A percentile compares a stretch with the other conserved stretches of the same genome.
Conservation (phyloP, 2,797 vertebrate genomes). For the Scyliorhinus canicula region DNA sequence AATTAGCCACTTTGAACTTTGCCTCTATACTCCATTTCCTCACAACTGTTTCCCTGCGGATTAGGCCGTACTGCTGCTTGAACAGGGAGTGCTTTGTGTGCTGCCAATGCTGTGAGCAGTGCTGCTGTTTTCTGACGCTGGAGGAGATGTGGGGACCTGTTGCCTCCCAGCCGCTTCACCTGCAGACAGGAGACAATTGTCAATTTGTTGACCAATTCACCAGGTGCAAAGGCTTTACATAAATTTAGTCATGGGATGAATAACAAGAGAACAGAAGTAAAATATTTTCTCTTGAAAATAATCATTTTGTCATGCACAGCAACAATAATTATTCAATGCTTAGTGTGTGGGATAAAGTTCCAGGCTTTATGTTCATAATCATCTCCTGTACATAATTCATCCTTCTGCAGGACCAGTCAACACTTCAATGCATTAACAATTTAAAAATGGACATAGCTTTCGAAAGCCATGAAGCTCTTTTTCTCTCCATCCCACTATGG, state of each 20-base stretch:
- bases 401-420: background rate
- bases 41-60: conserved; percentile 37
- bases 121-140: conserved; percentile 87
- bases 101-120: conserved; percentile 89
- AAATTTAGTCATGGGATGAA: background rate
- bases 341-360: background rate
- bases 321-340: background rate
- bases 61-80: conserved; percentile 88
- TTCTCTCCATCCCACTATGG: background rate
- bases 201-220: conserved; percentile 37
- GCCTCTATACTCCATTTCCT: conserved; percentile 39
- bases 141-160: conserved; percentile 68
- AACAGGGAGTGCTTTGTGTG: conserved; percentile 92
- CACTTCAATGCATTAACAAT: background rate
- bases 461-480: conserved; percentile 19
- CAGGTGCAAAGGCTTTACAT: background rate
- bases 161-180: conserved; percentile 67
- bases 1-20: conserved; percentile 45
- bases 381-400: background rate
- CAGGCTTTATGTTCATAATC: background rate
- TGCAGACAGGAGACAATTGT: conserved; percentile 48
- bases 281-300: background rate
- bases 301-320: background rate
- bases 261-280: background rate
- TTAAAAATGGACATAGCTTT: conserved; percentile 20